Base-by-base conservation (phyloP, 2,113 vertebrate genomes). In the Elanus axillaris region DNA sequence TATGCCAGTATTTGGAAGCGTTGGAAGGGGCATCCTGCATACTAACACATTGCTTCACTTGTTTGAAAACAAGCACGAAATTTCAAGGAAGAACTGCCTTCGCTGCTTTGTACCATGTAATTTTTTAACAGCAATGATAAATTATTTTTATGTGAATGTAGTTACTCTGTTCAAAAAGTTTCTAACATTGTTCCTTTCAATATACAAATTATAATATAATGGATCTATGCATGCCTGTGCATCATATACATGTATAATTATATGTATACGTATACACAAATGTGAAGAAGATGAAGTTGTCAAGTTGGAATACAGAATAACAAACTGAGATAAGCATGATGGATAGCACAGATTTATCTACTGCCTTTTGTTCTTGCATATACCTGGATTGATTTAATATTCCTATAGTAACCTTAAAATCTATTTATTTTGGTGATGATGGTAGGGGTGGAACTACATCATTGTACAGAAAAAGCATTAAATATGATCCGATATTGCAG, bases 301-400 rank as follows among this genome's bases (percentile, higher is more conserved):
- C 36, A 85, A 73, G 89, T 40, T 72, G 20, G 86, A 94, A 59
- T 58, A n/a, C 22, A 92, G 29, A 78, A 78, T 43, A 72, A 32
- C 9, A 67, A 31, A 81, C 14, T 69, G 59, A 76, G 31, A 69
- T 58, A 93, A 84, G 34, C 6, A 53, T 48, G 9, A 92, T 58
- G 20, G 29, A 66, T 83, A 87, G 63, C 20, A 86, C n/a, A 60
- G 25, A 85, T 81, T 91, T 87, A 68, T 77, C 26, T 73, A 6
- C 20, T 71, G 58, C 34, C 74, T 83, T 93, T 95, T 93, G 73
- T 86, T 82, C 82, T 66, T 90, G 16, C 13, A 38, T 86, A 40
- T 75, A 90, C 32, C 26, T 60, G 89, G 55, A 92, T 56, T 90
- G 79, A 90, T 83, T 94, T 93, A 71, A 71, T 67, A 96, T 93